Base-by-base conservation (phyloP, 2,888 invertebrate species). In the Malthinus flaveolus region DNA sequence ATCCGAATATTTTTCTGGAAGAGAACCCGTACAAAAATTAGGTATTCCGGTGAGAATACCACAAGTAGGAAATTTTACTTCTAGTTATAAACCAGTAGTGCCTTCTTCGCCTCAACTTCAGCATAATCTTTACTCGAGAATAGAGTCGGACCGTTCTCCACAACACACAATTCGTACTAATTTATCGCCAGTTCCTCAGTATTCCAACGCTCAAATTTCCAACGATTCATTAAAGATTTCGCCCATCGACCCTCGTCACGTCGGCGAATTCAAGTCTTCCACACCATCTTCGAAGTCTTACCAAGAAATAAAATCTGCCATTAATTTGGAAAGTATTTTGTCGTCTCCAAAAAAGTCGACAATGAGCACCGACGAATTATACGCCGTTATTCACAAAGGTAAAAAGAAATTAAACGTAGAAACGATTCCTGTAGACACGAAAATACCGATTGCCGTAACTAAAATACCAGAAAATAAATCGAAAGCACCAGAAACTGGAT, bases 351-450 rank as follows among this genome's bases (percentile, higher is more conserved):
- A 87, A 13, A 88, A 86, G 75, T 87, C 88, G 1, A 86, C 86
- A 0, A 88, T 90, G 87, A 87, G 87, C n/a, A 88, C 89, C 66
- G 90, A 90, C 72, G 89, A 90, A 74, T 78, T 90, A 1, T 90
- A 88, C 71, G 87, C 89, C 1, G 87, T 88, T 10, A 89, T 90
- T 63, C 89, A 90, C 73, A 89, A 89, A 75, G 88, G 88, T 66
- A 90, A 89, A 73, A 88, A 87, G 76, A 85, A 86, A 72, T 80
- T 89, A 51, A 89, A 88, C 66, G 88, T 89, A 48, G 84, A 82
- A 72, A 84, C 84, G 56, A 80, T 80, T 10, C 73, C 75, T 4
- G 77, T 81, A 0, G 84, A 83, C 59, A 76, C 82, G 69, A 75
- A 81, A 55, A 83, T 84, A 3, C 66, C 70, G 8, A 65, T 8